Conservation (phyloP, 2,797 vertebrate species). For the Anguilla marmorata region DNA sequence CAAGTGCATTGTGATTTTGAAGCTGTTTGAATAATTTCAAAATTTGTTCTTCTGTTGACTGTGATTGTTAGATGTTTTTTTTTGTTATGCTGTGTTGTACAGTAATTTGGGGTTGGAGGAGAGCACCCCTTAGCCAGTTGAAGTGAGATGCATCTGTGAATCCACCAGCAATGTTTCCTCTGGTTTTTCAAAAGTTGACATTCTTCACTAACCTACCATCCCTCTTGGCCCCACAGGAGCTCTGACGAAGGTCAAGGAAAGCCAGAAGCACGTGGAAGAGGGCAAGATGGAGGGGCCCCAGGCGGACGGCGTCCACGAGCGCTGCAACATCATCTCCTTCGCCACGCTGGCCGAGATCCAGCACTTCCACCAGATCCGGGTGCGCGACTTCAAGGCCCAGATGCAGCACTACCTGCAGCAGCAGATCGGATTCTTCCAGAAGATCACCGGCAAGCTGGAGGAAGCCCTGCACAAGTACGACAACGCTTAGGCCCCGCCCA, state of each 20-base stretch:
- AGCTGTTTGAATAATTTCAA: background rate
- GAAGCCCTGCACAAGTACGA: conserved; percentile 95
- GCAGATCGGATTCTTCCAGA: conserved; percentile 95
- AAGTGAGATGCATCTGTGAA: background rate
- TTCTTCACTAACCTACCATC: background rate
- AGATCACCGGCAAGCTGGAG: conserved; percentile 92
- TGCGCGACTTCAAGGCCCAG: conserved; percentile 92
- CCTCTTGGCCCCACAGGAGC: conserved; percentile 76
- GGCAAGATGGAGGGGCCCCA: conserved; percentile 93
- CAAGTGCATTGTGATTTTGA: background rate
- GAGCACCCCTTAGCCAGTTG: background rate
- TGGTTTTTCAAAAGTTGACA: background rate
- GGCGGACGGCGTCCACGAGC: conserved; percentile 87
- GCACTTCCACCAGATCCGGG: conserved; percentile 94
- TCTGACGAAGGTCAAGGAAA: conserved; percentile 96
- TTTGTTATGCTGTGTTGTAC: background rate
- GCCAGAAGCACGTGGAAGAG: conserved; percentile 92
- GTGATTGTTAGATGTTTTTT: background rate
- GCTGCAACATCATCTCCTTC: conserved; percentile 96
- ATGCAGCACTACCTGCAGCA: conserved; percentile 96
- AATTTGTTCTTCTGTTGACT: background rate
- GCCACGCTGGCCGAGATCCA: conserved; percentile 96
- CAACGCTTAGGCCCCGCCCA: conserved; percentile 70
- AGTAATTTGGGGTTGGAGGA: background rate
- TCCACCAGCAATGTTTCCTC: background rate